Percentiles rank a stretch among this genome's conserved stretches.
Conservation (phyloP, 1,140 invertebrate species). For the Phortica variegata region DNA sequence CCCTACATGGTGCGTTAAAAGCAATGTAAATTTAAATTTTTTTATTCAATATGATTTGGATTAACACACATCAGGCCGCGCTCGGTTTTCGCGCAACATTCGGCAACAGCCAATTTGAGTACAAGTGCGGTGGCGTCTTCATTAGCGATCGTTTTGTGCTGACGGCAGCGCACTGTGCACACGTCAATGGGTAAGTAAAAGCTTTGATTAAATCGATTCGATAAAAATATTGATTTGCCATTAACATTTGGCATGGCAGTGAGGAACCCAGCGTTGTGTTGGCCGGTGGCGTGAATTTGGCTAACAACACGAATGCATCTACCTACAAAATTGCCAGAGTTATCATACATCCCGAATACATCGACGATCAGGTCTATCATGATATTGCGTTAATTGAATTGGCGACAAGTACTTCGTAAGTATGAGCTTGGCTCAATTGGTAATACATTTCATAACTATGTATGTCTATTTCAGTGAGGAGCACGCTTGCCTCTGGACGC, state of each 20-base stretch:
- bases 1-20: no score
- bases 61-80: no score
- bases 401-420: not conserved
- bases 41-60: no score
- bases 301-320: slow-evolving; percentile 15
- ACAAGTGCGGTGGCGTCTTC: slow-evolving; percentile 14
- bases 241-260: no score
- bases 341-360: slow-evolving; percentile 59
- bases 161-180: slow-evolving; percentile 60
- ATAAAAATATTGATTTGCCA: no score
- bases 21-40: no score
- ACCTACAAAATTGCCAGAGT: slow-evolving; percentile 42
- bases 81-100: slow-evolving; percentile 2
- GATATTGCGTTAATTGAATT: slow-evolving; percentile 58
- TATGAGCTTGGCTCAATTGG: no score
- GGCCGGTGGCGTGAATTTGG: slow-evolving; percentile 10
- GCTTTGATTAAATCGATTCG: no score
- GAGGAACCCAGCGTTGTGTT: slow-evolving; percentile 7
- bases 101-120: not conserved
- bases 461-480: not conserved
- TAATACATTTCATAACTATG: no score
- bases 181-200: slow-evolving; percentile 7
- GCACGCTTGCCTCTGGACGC: not conserved
- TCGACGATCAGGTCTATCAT: slow-evolving; percentile 56
- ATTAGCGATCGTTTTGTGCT: no score